Evolutionary conservation across 2,888 invertebrate species (phyloP).

Genomic region (Tinea semifulvella): DNA sequence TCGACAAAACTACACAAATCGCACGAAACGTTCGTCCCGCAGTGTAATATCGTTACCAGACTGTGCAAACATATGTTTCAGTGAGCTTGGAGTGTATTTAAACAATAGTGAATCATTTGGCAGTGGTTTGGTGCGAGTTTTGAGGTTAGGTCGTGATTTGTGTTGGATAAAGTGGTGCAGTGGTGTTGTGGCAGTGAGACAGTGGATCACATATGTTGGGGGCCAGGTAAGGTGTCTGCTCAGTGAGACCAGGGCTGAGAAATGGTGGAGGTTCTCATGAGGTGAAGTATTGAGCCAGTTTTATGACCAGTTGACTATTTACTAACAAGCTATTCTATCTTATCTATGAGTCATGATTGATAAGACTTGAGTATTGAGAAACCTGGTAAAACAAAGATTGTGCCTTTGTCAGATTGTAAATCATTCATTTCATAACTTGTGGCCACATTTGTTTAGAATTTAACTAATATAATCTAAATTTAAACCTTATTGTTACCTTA

Average conservation of each 20-base stretch:
- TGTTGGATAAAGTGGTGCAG: slow-evolving; percentile 18
- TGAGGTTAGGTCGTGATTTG: slow-evolving; percentile 58
- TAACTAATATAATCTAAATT: no score
- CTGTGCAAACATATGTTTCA: slow-evolving; percentile 43
- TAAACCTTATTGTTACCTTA: no score
- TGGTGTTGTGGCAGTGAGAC: background rate
- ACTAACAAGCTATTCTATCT: slow-evolving; percentile 4
- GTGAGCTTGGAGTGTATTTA: slow-evolving; percentile 40
- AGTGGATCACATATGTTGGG: background rate
- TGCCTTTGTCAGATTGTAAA: no score
- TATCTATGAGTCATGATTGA: slow-evolving; percentile 3
- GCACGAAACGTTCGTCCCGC: background rate
- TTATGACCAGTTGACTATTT: background rate
- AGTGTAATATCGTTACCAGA: slow-evolving; percentile 44
- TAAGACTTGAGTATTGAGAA: slow-evolving; percentile 1
- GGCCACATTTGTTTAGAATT: no score
- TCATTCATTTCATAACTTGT: no score
- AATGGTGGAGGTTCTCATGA: background rate
- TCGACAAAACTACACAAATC: slow-evolving; percentile 18
- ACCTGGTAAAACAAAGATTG: background rate
- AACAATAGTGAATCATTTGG: slow-evolving; percentile 7
- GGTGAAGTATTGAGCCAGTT: background rate
- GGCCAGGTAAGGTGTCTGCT: background rate
- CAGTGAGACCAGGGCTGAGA: background rate
- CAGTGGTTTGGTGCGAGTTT: slow-evolving; percentile 33